Conservation (phyloP, 2,113 vertebrate species). For the Corythoichthys intestinalis region DNA sequence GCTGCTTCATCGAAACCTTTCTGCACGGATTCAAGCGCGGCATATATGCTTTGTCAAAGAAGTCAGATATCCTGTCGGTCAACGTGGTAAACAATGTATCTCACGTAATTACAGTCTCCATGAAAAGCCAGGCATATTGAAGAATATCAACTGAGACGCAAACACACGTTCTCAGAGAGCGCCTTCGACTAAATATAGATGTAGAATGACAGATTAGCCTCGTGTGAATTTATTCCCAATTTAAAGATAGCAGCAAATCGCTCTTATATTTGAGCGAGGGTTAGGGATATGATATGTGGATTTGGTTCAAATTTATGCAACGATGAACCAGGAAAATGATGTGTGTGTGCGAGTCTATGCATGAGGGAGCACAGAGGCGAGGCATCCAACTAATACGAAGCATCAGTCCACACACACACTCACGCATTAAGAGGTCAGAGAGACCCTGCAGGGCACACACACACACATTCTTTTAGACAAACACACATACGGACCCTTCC, state of each 20-base stretch:
- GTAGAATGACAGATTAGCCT: conserved; percentile 53
- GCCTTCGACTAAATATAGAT: conserved; percentile 62
- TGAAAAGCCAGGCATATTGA: conserved; percentile 36
- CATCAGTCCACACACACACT: conserved; percentile 21
- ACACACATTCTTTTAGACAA: neutral
- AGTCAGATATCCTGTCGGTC: conserved; percentile 34
- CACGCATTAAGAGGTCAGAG: conserved; percentile 47
- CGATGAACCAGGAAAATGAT: conserved; percentile 46
- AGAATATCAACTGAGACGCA: conserved; percentile 32
- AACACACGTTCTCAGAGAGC: conserved; percentile 38
- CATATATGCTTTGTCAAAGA: conserved; percentile 37
- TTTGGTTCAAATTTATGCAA: conserved; percentile 60
- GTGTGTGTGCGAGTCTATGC: conserved; percentile 33
- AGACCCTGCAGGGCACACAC: conserved; percentile 46
- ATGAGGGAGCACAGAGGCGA: conserved; percentile 45
- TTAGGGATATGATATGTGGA: conserved; percentile 40
- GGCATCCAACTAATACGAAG: conserved; percentile 39
- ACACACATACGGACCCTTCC: conserved; percentile 78
- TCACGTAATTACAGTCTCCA: conserved; percentile 44
- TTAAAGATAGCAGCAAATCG: conserved; percentile 73
- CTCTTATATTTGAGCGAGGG: conserved; percentile 12
- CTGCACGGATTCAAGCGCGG: conserved; percentile 45
- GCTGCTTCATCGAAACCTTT: conserved; percentile 47
- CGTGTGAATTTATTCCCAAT: conserved; percentile 68
- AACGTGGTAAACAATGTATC: conserved; percentile 39